Percentiles rank a stretch among this genome's conserved stretches.
These are phyloP conservation scores for Calycopis cecrops DNA, from an alignment of 1,140 invertebrate genomes.

Conservation along the genomic window DNA sequence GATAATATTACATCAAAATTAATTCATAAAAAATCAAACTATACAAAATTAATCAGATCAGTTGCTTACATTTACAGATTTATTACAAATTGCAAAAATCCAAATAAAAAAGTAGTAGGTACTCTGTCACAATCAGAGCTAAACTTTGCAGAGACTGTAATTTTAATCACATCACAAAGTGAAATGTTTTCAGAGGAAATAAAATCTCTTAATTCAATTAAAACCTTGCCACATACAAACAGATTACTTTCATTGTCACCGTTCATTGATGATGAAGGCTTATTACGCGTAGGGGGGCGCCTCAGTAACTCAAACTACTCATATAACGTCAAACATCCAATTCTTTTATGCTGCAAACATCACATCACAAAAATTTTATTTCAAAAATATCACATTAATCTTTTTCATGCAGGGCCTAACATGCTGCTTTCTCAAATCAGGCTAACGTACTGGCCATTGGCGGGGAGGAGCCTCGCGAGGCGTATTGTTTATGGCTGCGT, in stretches of 20 bases:
- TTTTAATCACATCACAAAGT: neutral
- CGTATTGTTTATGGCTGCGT: slow-evolving; percentile 6
- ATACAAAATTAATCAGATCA: slow-evolving; percentile 9
- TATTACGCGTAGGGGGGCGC: slow-evolving; percentile 28
- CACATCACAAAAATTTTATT: slow-evolving; percentile 21
- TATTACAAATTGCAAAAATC: slow-evolving; percentile 1
- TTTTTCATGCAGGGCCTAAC: slow-evolving; percentile 20
- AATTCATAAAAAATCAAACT: slow-evolving; percentile 10
- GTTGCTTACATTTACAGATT: slow-evolving; percentile 16
- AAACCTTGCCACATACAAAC: slow-evolving; percentile 16
- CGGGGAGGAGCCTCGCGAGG: slow-evolving; percentile 19
- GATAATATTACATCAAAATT: slow-evolving; percentile 9
- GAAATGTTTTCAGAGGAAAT: slow-evolving; percentile 16
- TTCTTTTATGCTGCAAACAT: slow-evolving; percentile 23
- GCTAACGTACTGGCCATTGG: slow-evolving; percentile 23
- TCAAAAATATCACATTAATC: slow-evolving; percentile 10
- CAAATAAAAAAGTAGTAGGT: neutral
- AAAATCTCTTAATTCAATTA: slow-evolving; percentile 13
- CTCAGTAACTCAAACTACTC: slow-evolving; percentile 29
- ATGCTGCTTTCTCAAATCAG: slow-evolving; percentile 17
- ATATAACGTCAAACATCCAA: slow-evolving; percentile 27
- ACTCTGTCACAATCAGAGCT: slow-evolving; percentile 2
- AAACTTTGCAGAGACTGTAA: slow-evolving; percentile 13
- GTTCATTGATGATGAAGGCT: slow-evolving; percentile 22
- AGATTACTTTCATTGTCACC: slow-evolving; percentile 18